A percentile compares a stretch with the other conserved stretches of the same genome.
These are phyloP conservation scores for Pelobates fuscus DNA, from an alignment of 2,113 vertebrate genomes.

Conservation along the genomic window DNA sequence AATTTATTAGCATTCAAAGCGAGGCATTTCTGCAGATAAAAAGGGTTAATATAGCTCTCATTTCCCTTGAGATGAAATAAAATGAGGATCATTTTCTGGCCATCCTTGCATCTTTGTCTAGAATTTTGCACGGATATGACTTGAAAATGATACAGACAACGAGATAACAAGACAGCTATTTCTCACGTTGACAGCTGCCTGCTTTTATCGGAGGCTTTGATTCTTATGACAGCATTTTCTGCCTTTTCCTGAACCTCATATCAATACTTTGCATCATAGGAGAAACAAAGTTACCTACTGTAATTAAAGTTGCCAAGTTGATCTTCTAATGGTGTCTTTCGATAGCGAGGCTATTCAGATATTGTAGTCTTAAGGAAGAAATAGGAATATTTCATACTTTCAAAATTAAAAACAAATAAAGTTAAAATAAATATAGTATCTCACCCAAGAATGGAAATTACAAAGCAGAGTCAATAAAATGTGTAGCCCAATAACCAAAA, in stretches of 20 bases:
- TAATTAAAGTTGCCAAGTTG: neutral
- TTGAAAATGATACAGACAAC: conserved; percentile 59
- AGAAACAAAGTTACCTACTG: neutral
- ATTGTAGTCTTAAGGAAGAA: too few relatives aligned
- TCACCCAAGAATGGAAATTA: too few relatives aligned
- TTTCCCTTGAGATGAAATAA: conserved; percentile 55
- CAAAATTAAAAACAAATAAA: too few relatives aligned
- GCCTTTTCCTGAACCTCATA: conserved; percentile 31
- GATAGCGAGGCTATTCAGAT: too few relatives aligned
- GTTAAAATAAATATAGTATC: too few relatives aligned
- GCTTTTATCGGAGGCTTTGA: conserved; percentile 62
- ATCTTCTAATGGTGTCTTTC: too few relatives aligned
- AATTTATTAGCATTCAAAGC: conserved; percentile 47
- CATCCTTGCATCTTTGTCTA: conserved; percentile 49
- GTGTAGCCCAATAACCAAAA: too few relatives aligned
- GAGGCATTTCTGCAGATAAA: conserved; percentile 37
- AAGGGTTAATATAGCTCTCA: conserved; percentile 2
- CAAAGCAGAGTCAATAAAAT: too few relatives aligned
- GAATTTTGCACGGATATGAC: conserved; percentile 59
- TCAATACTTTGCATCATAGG: neutral
- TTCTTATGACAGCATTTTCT: conserved; percentile 59
- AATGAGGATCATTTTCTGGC: conserved; percentile 56
- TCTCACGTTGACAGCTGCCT: conserved; percentile 61
- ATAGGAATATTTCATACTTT: too few relatives aligned
- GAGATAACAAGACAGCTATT: conserved; percentile 67